A percentile compares a stretch with the other conserved stretches of the same genome.
These are phyloP conservation scores for Formica aserva DNA, from an alignment of 2,888 invertebrate species.

Conservation along the genomic window DNA sequence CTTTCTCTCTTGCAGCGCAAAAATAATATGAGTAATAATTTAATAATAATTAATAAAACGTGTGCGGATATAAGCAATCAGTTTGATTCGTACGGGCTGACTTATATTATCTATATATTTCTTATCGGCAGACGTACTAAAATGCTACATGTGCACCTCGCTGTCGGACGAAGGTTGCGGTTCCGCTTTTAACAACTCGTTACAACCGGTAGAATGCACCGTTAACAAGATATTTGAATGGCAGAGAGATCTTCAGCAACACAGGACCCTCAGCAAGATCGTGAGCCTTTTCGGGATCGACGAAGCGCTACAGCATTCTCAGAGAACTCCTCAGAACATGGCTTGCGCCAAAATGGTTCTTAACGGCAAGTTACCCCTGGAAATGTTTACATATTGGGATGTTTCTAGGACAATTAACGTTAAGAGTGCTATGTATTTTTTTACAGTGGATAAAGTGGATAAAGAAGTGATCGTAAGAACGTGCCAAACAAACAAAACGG, in stretches of 20 bases:
- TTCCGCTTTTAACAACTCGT: conserved; percentile 64
- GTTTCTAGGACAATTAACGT: not conserved
- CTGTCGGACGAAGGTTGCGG: conserved; percentile 71
- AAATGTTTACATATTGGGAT: not conserved
- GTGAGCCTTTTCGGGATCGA: conserved; percentile 76
- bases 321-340: conserved; percentile 53
- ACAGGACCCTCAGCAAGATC: conserved; percentile 61
- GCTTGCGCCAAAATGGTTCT: conserved; percentile 79
- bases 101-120: not conserved
- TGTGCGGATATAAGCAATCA: not conserved
- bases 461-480: conserved; percentile 69
- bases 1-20: too few species aligned
- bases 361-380: conserved; percentile 66
- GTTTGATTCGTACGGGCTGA: not conserved
- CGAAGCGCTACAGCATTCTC: conserved; percentile 56
- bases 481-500: conserved; percentile 79
- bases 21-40: not conserved
- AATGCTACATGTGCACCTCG: conserved; percentile 79
- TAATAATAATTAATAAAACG: not conserved
- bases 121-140: conserved; percentile 65
- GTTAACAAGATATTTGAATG: conserved; percentile 65
- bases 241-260: conserved; percentile 61
- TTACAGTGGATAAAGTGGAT: not conserved
- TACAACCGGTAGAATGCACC: conserved; percentile 75
- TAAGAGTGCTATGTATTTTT: not conserved